phyloP scores from a whole-genome alignment of 2,888 invertebrate species.

The Pandemis cinnamomeana region DNA sequence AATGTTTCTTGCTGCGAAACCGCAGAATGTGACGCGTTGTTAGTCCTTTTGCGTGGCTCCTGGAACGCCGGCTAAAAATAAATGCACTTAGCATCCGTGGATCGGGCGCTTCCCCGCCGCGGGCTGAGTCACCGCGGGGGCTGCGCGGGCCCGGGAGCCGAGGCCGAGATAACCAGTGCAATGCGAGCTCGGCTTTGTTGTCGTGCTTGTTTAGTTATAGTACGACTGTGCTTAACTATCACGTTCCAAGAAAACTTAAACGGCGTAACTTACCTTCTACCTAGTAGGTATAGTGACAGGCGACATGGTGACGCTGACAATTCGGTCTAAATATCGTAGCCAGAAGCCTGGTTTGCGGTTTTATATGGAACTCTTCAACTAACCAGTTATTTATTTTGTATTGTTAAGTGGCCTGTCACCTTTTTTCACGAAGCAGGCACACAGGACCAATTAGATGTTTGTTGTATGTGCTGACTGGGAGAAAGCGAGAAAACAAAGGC shows the following conservation, averaged over 20 bases:
- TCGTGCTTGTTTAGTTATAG: neutral
- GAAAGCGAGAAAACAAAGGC: neutral
- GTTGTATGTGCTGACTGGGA: neutral
- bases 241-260: too few relatives aligned
- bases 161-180: neutral
- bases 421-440: too few relatives aligned
- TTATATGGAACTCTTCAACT: too few relatives aligned
- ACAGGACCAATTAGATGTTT: neutral
- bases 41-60: neutral
- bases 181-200: neutral
- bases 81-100: neutral
- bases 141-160: too few relatives aligned
- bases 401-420: too few relatives aligned
- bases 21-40: neutral
- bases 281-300: too few relatives aligned
- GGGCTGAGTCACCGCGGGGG: neutral
- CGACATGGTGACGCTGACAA: too few relatives aligned
- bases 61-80: neutral
- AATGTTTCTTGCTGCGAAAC: neutral
- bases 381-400: too few relatives aligned
- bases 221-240: too few relatives aligned
- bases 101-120: neutral
- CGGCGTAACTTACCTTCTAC: too few relatives aligned
- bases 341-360: too few relatives aligned
- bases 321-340: too few relatives aligned